Evolutionary conservation across 2,888 invertebrate species (phyloP), one percentile per base, ranked within the genome.

Genomic region (Mesopsocus fuscifrons): DNA sequence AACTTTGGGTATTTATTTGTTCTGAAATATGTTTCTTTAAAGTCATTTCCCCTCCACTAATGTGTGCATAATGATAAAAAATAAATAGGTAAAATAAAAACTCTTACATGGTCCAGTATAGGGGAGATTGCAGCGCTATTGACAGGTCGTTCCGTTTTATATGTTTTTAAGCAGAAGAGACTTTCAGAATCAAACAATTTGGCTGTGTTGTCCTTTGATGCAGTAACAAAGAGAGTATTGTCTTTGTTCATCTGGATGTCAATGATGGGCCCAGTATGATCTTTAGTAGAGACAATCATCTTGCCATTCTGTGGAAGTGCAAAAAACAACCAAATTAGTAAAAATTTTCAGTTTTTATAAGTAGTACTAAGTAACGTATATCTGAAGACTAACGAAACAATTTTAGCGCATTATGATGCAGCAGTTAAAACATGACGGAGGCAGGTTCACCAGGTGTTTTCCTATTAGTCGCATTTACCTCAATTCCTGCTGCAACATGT

Each of bases 121-220:
- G 98, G 97, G 49, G 95, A 94, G 48, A 99, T 81, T 2, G 95
- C 83, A 1, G 97, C 98, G 1, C 97, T 97, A 62, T 99, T 99
- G 0, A 98, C 89, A 0, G 95, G 97, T 49, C 97, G 71, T 57
- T 97, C 97, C 1, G 97, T 97, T 65, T 91, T 92, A 66, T 92
- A 99, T 4, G 85, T 85, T 60, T 98, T 99, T 48, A 95, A 63
- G 33, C 79, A 72, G 60, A 85, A 74, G 45, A 99, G 64, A 11
- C 83, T 78, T 49, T 80, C 80, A 1, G 84, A 77, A 60, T 97
- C 95, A 59, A 91, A 95, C 8, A 97, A 65, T 62, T 92, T 94
- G 0, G 98, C 88, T 0, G 95, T 89, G 53, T 83, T 78, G 62
- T 99, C 98, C 57, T 91, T 94, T 0, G 92, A 94, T 2, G 97